Conservation (phyloP, 2,797 vertebrate species). For the Sylvilagus floridanus region DNA sequence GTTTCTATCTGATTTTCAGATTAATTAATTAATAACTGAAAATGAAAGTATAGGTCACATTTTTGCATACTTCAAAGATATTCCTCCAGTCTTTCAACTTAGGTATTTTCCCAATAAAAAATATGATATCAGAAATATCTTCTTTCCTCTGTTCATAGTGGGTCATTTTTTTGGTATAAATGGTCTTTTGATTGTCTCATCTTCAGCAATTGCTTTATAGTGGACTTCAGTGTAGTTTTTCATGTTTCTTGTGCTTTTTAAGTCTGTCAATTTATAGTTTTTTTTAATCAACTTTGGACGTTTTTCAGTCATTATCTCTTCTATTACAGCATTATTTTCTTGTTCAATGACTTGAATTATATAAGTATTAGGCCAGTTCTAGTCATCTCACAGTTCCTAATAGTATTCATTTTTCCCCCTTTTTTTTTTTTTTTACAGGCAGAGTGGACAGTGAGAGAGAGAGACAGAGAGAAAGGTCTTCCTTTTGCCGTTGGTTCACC, state of each 20-base stretch:
- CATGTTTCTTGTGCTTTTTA: neutral
- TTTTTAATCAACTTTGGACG: neutral
- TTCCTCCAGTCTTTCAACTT: neutral
- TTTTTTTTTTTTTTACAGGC: no score
- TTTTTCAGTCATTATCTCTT: neutral
- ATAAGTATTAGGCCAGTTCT: neutral
- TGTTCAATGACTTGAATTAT: neutral
- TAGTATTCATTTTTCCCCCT: neutral
- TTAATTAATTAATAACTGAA: no score
- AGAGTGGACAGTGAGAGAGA: no score
- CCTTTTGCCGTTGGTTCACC: no score
- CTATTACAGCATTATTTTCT: no score
- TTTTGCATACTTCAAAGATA: neutral
- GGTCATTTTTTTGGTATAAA: neutral
- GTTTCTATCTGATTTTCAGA: no score
- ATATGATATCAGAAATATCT: neutral
- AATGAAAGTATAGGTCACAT: neutral
- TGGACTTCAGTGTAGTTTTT: neutral
- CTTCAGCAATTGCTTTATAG: neutral
- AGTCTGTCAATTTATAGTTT: neutral
- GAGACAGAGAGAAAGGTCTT: no score
- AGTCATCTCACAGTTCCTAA: neutral
- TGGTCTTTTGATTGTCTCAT: neutral
- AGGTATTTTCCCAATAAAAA: neutral
- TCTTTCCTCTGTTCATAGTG: neutral